A percentile compares a stretch with the other conserved stretches of the same genome.
These are phyloP conservation scores for Xenopus laevis DNA, from an alignment of 2,113 vertebrate species.

Conservation along the genomic window DNA sequence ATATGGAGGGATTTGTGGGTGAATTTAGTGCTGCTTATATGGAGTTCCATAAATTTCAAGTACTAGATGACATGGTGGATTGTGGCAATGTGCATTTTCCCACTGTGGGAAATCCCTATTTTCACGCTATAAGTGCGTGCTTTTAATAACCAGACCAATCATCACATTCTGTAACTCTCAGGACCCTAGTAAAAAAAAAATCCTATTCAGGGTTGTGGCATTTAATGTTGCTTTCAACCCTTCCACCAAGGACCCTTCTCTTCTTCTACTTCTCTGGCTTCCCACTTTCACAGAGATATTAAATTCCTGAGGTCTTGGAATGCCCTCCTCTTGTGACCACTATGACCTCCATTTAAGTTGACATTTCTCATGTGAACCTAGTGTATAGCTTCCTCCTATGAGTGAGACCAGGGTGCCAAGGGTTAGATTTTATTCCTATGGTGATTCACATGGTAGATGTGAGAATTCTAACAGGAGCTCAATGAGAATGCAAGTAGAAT, in stretches of 20 bases:
- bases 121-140: constrained; percentile 3
- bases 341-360: constrained; percentile 36
- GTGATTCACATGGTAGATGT: constrained; percentile 9
- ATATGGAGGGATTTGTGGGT: background rate
- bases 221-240: constrained; percentile 17
- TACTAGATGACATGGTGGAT: background rate
- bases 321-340: constrained; percentile 38
- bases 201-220: constrained; percentile 17
- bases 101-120: constrained; percentile 26
- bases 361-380: constrained; percentile 41
- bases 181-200: constrained; percentile 13
- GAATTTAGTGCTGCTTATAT: constrained; percentile 5
- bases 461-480: constrained; percentile 7
- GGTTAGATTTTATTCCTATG: constrained; percentile 16
- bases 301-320: constrained; percentile 40
- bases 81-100: constrained; percentile 16
- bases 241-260: constrained; percentile 15
- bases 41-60: constrained; percentile 1
- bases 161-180: constrained; percentile 26
- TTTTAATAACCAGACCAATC: constrained; percentile 25
- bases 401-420: constrained; percentile 4
- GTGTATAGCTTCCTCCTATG: constrained; percentile 17
- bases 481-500: background rate
- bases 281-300: constrained; percentile 42
- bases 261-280: constrained; percentile 4